Evolutionary conservation across 2,797 vertebrate genomes (phyloP), one percentile per base, ranked within the genome.

Genomic region (Dendrocincla fuliginosa): DNA sequence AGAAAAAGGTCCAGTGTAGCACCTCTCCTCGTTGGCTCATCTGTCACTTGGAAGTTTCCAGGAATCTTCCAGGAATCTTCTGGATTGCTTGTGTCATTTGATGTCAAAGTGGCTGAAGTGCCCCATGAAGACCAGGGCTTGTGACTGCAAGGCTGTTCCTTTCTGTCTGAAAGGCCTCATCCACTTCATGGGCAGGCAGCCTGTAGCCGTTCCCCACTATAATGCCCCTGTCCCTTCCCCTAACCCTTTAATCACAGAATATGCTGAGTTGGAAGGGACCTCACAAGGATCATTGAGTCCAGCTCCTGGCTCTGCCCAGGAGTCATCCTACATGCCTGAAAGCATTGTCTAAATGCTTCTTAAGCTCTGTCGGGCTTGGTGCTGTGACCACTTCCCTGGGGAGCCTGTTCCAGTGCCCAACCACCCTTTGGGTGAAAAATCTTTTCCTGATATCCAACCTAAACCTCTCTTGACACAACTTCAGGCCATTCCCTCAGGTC

Each of bases 121-220:
- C 17, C 22, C 32, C 41, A 14, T 19, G 55, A 42, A 27, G 15
- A 49, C 10, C 10, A 41, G 32, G 24, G 5, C 23, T 6, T 61
- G 32, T 61, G 69, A 41, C 32, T 60, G 12, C 41, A 41, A 47
- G 30, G 47, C 17, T 74, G 25, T 11, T 47, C 25, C 17, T 60
- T 1, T 25, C 28, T 53, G 6, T 30, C 17, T 2, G 25, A 47
- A 25, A 1, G 0, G 7, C 52, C 50, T 33, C 30, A 35, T 6
- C 22, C 18, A 9, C 41, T 55, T 27, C 30, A 13, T 7, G 41
- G 7, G 15, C 22, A 55, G 17, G 12, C 10, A 47, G 25, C 8
- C 22, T 32, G 25, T 16, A 61, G 14, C 30, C 19, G 33, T 47
- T 3, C 11, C 6, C 2, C 11, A 53, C 16, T 28, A 25, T 39